Evolutionary conservation across 2,113 vertebrate genomes (phyloP), one percentile per base, ranked within the genome.

Genomic region (Pachycephala philippinensis): DNA sequence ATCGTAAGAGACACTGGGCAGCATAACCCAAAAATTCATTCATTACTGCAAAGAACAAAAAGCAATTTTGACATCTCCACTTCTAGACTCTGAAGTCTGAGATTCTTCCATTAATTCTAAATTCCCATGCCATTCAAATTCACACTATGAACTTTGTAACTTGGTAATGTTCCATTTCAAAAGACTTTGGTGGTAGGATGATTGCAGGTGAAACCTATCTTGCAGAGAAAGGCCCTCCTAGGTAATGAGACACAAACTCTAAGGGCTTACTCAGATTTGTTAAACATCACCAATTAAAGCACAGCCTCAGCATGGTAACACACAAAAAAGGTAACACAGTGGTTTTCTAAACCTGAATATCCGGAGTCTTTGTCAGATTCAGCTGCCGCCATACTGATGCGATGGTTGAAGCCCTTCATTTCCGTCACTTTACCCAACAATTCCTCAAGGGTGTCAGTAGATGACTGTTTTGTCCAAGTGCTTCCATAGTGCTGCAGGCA

Each of bases 291-390:
- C 37, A 63, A 11, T 24, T 69, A 93, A 75, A 87, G 44, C 50
- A 52, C 61, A 72, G 23, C 47, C n/a, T 79, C 44, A 87, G 22
- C 30, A 78, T 27, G 6, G 26, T 13, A 93, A 89, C 22, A 91
- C 37, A 66, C 53, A 87, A 30, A 59, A 59, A 37, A 70, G 18
- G 20, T 42, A 90, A 74, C 11, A 21, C 6, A 35, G 54, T 44
- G 18, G 33, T 70, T 86, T 92, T 80, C 20, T 86, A 91, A 93
- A 99, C 99, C 99, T 99, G 98, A 99, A 93, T 99, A 99, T 95
- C 98, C 98, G 0, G 99, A 99, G 96, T 99, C 99, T 96, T 98
- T 98, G 96, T 99, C 99, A 71, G 98, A 98, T 85, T 99, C 98
- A 27, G 96, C 47, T 35, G 96, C 87, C 0, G 95, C 96, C 89